Base-by-base conservation (phyloP, 1,140 invertebrate species). In the Cotesia chilonis region DNA sequence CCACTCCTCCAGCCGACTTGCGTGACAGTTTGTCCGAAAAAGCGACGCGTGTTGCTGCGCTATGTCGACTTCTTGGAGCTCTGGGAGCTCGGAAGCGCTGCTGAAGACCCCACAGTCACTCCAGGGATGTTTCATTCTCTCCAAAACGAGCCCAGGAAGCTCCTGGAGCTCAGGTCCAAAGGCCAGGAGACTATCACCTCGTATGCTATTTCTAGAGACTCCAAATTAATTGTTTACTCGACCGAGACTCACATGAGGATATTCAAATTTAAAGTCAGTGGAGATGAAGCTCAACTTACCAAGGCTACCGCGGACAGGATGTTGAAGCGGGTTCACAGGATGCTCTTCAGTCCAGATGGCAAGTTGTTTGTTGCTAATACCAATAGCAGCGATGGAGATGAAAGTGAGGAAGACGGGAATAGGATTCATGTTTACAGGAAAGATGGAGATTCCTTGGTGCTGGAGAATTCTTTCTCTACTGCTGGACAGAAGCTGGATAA, bases 171-270 rank as follows among this genome's bases (percentile, higher is more conserved):
- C 57, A 86, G 88, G 67, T 88, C 89, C 4, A 91, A 92, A 79
- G 83, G 87, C 1, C 86, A 89, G 6, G 91, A 93, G 77, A 86
- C 84, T 17, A 91, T 95, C 17, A 79, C 90, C 5, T 92, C 90
- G 78, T 89, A 89, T 79, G 89, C 91, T 5, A 85, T 96, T 4
- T 94, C 92, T 6, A 88, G 88, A 0, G 88, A 92, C 79, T 91
- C 90, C 2, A 88, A 90, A 67, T 90, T 90, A 80, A 89, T 96
- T 35, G 90, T 92, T 9, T 95, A 94, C 81, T 92, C 93, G 0
- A 95, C 94, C 0, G 85, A 90, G 36, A 87, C 81, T 55, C 85
- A 89, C 52, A 78, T 94, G 14, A 89, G 92, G 70, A 83, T 95
- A 38, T 93, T 92, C 78, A 89, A 89, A 75, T 90, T 94, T 74